Conservation (phyloP, 2,888 invertebrate species). For the Branchinecta sandiegonensis region DNA sequence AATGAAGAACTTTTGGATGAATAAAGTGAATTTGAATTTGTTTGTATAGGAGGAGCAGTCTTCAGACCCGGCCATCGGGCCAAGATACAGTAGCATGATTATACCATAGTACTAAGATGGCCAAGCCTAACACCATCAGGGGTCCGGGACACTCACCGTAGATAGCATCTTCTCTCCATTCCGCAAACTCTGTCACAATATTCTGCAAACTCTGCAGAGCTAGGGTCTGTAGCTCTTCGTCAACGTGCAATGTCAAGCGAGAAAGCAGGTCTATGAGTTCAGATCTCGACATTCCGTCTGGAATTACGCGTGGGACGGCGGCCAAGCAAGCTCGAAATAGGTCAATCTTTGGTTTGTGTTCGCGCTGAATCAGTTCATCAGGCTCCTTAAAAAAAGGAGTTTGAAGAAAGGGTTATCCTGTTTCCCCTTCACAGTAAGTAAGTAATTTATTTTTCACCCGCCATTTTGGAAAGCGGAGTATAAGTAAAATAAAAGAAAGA, state of each 20-base stretch:
- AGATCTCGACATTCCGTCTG: slow-evolving; percentile 87
- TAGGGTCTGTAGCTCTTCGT: slow-evolving; percentile 84
- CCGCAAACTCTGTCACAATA: slow-evolving; percentile 84
- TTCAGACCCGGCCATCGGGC: too few relatives aligned
- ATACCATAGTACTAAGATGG: too few relatives aligned
- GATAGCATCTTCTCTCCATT: slow-evolving; percentile 93
- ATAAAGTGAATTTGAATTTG: too few relatives aligned
- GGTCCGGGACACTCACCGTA: slow-evolving; percentile 34
- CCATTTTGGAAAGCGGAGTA: too few relatives aligned
- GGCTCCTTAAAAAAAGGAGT: slow-evolving; percentile 44
- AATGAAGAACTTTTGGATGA: too few relatives aligned
- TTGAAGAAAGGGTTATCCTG: too few relatives aligned
- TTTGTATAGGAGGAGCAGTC: too few relatives aligned
- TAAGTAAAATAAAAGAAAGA: too few relatives aligned
- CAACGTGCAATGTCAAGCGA: slow-evolving; percentile 91
- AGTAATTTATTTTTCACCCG: too few relatives aligned
- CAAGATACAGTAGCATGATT: too few relatives aligned
- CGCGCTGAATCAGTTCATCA: slow-evolving; percentile 80
- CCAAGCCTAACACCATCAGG: too few relatives aligned
- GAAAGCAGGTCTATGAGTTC: slow-evolving; percentile 89
- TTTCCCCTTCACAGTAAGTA: too few relatives aligned
- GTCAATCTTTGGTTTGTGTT: slow-evolving; percentile 93
- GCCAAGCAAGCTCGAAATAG: slow-evolving; percentile 96
- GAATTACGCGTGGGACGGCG: slow-evolving; percentile 90
- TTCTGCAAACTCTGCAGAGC: slow-evolving; percentile 92